phyloP scores from a whole-genome alignment of 2,113 vertebrate genomes.

The Nettapus auritus region DNA sequence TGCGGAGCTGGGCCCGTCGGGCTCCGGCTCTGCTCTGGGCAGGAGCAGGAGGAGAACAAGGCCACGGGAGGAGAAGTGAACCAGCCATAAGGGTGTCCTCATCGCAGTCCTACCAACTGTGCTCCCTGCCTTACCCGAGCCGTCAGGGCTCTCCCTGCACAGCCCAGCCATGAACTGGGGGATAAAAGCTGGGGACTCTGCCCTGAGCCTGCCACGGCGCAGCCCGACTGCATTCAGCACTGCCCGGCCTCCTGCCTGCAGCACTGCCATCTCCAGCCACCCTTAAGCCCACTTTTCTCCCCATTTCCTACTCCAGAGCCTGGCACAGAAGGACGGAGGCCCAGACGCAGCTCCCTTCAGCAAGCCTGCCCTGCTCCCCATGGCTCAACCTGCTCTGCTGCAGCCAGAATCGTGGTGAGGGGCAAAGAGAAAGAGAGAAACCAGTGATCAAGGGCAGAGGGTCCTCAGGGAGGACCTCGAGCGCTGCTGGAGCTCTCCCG shows the following conservation, averaged over 20 bases:
- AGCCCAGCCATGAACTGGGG: fast-evolving
- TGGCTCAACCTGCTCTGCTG: neutral
- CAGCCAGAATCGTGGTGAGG: neutral
- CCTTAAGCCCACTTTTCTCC: neutral
- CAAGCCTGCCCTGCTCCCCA: neutral
- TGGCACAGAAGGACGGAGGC: neutral
- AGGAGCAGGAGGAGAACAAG: conserved; percentile 38
- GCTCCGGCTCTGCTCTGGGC: conserved; percentile 21
- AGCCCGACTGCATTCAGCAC: neutral
- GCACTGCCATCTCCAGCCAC: neutral
- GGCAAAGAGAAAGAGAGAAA: neutral
- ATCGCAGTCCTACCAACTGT: neutral
- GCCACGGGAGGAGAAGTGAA: conserved; percentile 3
- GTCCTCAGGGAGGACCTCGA: neutral
- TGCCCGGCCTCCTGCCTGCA: neutral
- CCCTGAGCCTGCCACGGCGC: fast-evolving
- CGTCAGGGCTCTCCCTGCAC: neutral
- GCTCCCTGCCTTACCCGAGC: neutral
- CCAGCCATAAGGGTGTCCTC: neutral
- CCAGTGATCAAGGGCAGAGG: no score
- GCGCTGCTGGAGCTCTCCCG: neutral
- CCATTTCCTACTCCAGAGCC: neutral
- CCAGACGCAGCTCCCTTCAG: neutral
- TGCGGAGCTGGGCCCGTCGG: neutral
- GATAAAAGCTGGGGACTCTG: neutral